Evolutionary conservation across 2,888 invertebrate genomes (phyloP).

Genomic region (Drosophila sordidula): DNA sequence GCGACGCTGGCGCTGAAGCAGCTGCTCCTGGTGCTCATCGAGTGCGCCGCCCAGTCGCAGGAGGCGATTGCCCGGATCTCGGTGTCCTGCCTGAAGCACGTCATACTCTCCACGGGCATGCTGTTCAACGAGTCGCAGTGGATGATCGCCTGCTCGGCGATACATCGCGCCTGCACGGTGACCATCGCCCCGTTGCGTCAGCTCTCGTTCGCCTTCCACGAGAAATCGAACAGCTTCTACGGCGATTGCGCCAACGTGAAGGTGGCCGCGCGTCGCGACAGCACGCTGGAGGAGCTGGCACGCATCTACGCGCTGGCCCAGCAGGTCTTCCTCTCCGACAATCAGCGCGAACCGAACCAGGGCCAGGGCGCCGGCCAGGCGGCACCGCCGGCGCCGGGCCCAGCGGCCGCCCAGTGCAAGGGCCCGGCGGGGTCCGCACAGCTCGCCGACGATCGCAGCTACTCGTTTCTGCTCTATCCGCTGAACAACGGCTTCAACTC

Average conservation of each 20-base stretch:
- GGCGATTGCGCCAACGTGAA: slow-evolving; percentile 96
- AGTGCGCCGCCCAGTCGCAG: slow-evolving; percentile 95
- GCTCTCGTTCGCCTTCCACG: slow-evolving; percentile 94
- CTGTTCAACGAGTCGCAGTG: slow-evolving; percentile 93
- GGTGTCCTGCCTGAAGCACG: slow-evolving; percentile 95
- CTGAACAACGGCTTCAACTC: slow-evolving; percentile 89
- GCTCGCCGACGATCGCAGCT: slow-evolving; percentile 92
- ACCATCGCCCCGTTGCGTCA: slow-evolving; percentile 95
- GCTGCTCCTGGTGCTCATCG: slow-evolving; percentile 92
- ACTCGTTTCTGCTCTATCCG: slow-evolving; percentile 94
- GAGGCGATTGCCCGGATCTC: slow-evolving; percentile 96
- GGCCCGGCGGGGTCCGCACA: slow-evolving; percentile 71
- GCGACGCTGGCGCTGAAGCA: slow-evolving; percentile 94
- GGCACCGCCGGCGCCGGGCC: slow-evolving; percentile 9
- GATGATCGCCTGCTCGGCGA: slow-evolving; percentile 92
- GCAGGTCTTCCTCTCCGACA: slow-evolving; percentile 91
- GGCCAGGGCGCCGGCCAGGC: slow-evolving; percentile 3
- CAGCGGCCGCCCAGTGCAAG: slow-evolving; percentile 28
- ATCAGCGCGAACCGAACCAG: slow-evolving; percentile 82
- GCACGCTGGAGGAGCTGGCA: slow-evolving; percentile 93
- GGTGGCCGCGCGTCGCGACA: slow-evolving; percentile 95
- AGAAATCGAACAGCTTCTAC: slow-evolving; percentile 97
- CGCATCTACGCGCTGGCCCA: slow-evolving; percentile 94
- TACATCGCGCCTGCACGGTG: slow-evolving; percentile 93
- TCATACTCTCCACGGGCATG: slow-evolving; percentile 93